phyloP scores from a whole-genome alignment of 2,888 invertebrate genomes.

The Aricia artaxerxes region DNA sequence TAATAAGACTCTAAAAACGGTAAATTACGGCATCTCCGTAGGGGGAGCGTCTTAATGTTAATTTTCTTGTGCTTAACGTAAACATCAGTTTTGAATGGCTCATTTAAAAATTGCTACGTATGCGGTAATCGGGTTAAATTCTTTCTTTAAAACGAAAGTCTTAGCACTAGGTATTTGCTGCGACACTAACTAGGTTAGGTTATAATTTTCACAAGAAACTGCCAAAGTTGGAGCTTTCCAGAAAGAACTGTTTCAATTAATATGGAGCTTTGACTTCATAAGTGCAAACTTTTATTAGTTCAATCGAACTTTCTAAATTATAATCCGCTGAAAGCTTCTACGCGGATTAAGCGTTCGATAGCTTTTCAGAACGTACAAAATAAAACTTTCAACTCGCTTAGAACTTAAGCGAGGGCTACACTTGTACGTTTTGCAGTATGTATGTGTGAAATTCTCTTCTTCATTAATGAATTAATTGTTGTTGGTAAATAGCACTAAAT shows the following conservation, averaged over 20 bases:
- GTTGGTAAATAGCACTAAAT: too few species aligned
- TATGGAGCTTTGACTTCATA: constrained; percentile 21
- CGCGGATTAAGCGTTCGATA: neutral
- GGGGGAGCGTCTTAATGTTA: too few species aligned
- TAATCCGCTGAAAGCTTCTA: constrained; percentile 23
- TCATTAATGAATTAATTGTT: too few species aligned
- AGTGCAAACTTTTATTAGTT: constrained; percentile 31
- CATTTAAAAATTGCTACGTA: too few species aligned
- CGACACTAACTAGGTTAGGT: neutral
- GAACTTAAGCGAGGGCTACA: neutral
- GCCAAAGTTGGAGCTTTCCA: constrained; percentile 1
- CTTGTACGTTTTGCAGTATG: neutral
- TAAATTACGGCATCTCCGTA: too few species aligned
- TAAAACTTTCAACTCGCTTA: constrained; percentile 9
- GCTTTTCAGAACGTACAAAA: constrained; percentile 20
- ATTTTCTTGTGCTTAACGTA: too few species aligned
- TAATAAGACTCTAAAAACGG: too few species aligned
- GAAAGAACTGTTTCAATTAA: constrained; percentile 25
- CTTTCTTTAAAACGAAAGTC: neutral
- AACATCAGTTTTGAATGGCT: too few species aligned
- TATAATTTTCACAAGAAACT: constrained; percentile 11
- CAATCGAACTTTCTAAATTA: constrained; percentile 28
- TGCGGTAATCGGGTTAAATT: too few species aligned
- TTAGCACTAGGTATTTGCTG: neutral
- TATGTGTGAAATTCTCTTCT: too few species aligned